Evolutionary conservation across 2,113 vertebrate genomes (phyloP).

Genomic region (Lepus americanus): DNA sequence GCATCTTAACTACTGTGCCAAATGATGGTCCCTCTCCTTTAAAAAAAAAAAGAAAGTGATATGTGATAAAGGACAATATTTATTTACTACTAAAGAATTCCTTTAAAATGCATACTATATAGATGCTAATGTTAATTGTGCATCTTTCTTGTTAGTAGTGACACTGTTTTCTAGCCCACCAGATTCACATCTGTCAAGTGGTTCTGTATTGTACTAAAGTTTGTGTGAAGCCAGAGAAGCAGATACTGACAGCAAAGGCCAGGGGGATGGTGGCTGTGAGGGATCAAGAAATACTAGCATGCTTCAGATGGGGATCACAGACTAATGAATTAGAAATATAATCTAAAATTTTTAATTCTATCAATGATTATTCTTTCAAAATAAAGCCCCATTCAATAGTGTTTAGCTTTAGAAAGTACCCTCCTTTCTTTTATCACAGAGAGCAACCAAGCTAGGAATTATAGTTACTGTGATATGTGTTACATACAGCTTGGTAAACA

Average conservation of each 20-base stretch:
- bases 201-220: not conserved
- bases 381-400: not conserved
- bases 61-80: not conserved
- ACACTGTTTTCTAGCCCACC: not conserved
- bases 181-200: not conserved
- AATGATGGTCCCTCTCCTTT: not conserved
- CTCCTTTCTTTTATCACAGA: not conserved
- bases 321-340: not conserved
- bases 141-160: not conserved
- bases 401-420: not conserved
- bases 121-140: not conserved
- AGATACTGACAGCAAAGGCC: not conserved
- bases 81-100: constrained; percentile 38
- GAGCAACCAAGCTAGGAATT: not conserved
- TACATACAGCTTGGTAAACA: not conserved
- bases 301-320: not conserved
- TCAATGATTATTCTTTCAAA: constrained; percentile 20
- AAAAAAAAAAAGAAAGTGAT: not conserved
- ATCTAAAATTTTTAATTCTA: not conserved
- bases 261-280: not conserved
- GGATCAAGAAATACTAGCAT: not conserved
- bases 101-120: constrained; percentile 16
- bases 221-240: not conserved
- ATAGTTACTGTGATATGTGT: not conserved
- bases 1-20: too few species aligned